Conservation (phyloP, 1,140 invertebrate species). For the Tetramorium alpestre region DNA sequence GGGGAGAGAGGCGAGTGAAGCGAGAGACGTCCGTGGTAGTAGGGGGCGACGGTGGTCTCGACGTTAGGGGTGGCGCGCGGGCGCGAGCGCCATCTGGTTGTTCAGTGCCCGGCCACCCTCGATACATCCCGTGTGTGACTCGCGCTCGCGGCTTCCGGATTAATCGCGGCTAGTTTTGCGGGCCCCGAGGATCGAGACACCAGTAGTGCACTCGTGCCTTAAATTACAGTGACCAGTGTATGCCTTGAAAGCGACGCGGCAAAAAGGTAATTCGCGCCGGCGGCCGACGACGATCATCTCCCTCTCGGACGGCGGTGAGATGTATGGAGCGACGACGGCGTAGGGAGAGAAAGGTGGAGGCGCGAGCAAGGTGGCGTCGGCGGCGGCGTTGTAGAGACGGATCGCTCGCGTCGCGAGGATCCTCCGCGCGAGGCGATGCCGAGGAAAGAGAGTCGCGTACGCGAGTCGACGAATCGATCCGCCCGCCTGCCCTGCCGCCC, state of each 20-base stretch:
- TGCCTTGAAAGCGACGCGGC: slow-evolving; percentile 69
- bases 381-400: background rate
- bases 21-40: background rate
- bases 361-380: slow-evolving; percentile 14
- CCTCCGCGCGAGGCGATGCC: background rate
- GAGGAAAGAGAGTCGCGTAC: slow-evolving; percentile 10
- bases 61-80: slow-evolving; percentile 69
- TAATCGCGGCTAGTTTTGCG: slow-evolving; percentile 71
- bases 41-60: slow-evolving; percentile 39
- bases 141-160: slow-evolving; percentile 74
- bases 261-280: slow-evolving; percentile 72
- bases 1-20: background rate
- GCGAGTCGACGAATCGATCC: slow-evolving; percentile 44
- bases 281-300: background rate
- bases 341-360: slow-evolving; percentile 40
- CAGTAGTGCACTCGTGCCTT: slow-evolving; percentile 62
- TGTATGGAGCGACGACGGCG: slow-evolving; percentile 45
- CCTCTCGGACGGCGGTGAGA: background rate
- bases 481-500: slow-evolving; percentile 25
- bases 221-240: slow-evolving; percentile 62
- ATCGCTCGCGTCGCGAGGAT: background rate
- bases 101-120: slow-evolving; percentile 77
- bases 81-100: slow-evolving; percentile 77
- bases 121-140: slow-evolving; percentile 65
- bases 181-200: slow-evolving; percentile 59